Base-by-base conservation (phyloP, 2,888 invertebrate species). In the Drosophila antonietae region DNA sequence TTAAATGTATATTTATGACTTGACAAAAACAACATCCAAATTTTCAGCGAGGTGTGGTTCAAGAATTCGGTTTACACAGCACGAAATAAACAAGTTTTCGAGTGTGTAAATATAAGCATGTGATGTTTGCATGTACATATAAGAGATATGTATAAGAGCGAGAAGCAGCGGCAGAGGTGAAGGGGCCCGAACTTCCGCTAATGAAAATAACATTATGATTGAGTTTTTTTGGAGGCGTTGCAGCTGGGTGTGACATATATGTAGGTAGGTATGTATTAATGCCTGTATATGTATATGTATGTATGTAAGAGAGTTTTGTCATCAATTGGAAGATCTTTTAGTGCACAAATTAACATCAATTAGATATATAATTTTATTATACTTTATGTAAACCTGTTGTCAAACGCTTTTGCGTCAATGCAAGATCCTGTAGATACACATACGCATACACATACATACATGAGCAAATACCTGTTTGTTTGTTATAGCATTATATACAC, bases 161-260 rank as follows among this genome's bases (percentile, higher is more conserved):
- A 15, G 20, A 12, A n/a, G 23, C 3, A 51, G n/a, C 1, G 20
- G 20, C 20, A 35, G 52, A 49, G 44, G 44, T 12, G 43, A 53
- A 28, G 59, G 35, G 64, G 49, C 55, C 14, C 4, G 49, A 55
- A 57, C 51, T 89, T 83, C 83, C 83, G 83, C 84, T 57, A 63
- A 68, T 72, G 62, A 49, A 81, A 78, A 69, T 83, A 74, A 69
- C 33, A 57, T 71, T 62, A 46, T 80, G 69, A 70, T 76, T 62
- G 31, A 58, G 51, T 35, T 57, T 28, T 28, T 63, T 55, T 37
- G 47, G 43, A 43, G 78, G 78, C 55, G 49, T 52, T 51, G 20
- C 31, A 35, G 15, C 15, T 52, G 49, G 63, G 44, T 28, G 57
- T 57, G 66, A 20, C 20, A n/a, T 23, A n/a, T 20, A 8, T 14